Base-by-base conservation (phyloP, 2,113 vertebrate species). In the Ornithorhynchus anatinus region DNA sequence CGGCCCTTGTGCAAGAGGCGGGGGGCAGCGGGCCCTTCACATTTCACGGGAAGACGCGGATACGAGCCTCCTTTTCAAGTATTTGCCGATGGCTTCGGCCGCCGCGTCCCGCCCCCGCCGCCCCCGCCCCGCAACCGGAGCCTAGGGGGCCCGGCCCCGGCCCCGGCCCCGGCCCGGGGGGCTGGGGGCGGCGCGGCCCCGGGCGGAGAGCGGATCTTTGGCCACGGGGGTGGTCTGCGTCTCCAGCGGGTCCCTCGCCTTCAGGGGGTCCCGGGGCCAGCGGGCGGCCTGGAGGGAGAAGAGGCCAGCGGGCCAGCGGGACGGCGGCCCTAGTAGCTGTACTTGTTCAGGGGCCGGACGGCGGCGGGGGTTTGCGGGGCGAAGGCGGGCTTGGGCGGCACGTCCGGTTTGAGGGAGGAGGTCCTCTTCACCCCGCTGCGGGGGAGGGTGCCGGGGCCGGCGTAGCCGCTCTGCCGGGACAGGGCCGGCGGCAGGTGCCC, bases 341-440 rank as follows among this genome's bases (percentile, higher is more conserved):
- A 99, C 89, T 99, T 99, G 88, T 97, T 98, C 81, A 97, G 94
- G 72, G 95, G 94, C 91, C 96, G 95, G 92, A 98, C 96, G 64
- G 97, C 94, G 10, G 96, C 89, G n/a, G n/a, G n/a, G 50, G 96
- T 96, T 75, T 98, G 97, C 85, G 95, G 97, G 73, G 93, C 91
- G 45, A 99, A 98, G 7, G 96, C 97, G 73, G 98, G 97, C 93
- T 99, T 99, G 81, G 97, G 97, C 80, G 98, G 98, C 89, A 99
- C 95, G 0, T 99, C 97, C 0, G 98, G 98, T 91, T 97, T 99
- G 95, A 99, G 87, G 63, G 97, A 99, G 58, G 96, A 93, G 84
- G 96, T 97, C 93, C 97, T 92, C 96, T 98, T 99, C 84, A 99
- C 73, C 66, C 96, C 96, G 59, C 96, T 96, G 68, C 96, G 96